These are phyloP conservation scores for Agrilus mali DNA, from an alignment of 2,888 invertebrate species.

Conservation along the genomic window DNA sequence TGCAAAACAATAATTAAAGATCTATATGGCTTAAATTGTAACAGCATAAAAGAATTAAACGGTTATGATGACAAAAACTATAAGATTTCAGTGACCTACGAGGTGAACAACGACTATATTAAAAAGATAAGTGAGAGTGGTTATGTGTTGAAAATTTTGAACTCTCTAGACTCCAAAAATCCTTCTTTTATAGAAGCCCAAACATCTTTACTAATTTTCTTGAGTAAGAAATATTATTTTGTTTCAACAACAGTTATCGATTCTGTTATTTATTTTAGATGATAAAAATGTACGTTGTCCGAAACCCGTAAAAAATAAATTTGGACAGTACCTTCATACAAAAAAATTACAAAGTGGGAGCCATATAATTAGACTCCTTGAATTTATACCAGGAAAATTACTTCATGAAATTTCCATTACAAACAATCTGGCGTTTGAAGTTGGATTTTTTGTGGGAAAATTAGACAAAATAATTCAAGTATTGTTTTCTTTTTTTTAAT, in stretches of 20 bases:
- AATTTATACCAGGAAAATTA: slow-evolving; percentile 61
- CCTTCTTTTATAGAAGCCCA: slow-evolving; percentile 57
- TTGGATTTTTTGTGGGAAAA: slow-evolving; percentile 60
- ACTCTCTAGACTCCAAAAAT: slow-evolving; percentile 67
- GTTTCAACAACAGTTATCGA: no score
- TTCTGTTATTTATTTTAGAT: slow-evolving; percentile 29
- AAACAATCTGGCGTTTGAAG: slow-evolving; percentile 50
- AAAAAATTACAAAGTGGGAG: slow-evolving; percentile 37
- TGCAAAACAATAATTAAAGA: slow-evolving; percentile 41
- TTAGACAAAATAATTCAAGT: slow-evolving; percentile 58
- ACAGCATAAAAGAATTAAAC: slow-evolving; percentile 47
- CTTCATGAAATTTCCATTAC: slow-evolving; percentile 49
- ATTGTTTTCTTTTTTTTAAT: slow-evolving; percentile 6
- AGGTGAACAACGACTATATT: slow-evolving; percentile 42
- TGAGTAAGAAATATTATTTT: slow-evolving; percentile 41
- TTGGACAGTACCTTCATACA: slow-evolving; percentile 48
- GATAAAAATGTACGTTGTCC: slow-evolving; percentile 54
- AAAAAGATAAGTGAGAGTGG: slow-evolving; percentile 43
- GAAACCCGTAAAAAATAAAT: slow-evolving; percentile 54
- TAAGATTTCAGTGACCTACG: slow-evolving; percentile 45
- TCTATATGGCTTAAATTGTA: slow-evolving; percentile 50
- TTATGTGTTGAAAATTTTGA: slow-evolving; percentile 73
- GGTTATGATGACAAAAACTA: slow-evolving; percentile 74
- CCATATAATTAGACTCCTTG: slow-evolving; percentile 63
- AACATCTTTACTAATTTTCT: slow-evolving; percentile 56